phyloP scores from a whole-genome alignment of 2,888 invertebrate genomes.

The Tipula lateralis region DNA sequence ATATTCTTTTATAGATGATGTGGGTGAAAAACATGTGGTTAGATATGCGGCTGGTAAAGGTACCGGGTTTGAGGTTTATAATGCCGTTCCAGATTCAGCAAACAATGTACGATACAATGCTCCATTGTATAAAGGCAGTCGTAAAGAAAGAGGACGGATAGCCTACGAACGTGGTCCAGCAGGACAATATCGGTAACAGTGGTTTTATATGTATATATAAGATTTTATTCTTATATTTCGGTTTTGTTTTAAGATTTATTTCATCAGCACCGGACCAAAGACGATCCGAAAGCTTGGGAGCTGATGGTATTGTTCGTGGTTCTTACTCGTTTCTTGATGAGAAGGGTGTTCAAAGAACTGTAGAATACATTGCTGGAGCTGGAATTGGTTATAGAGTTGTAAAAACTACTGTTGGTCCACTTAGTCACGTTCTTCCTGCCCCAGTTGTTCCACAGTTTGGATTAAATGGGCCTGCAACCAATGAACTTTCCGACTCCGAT shows the following conservation, averaged over 20 bases:
- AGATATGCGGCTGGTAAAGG: constrained; percentile 70
- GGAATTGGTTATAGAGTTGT: constrained; percentile 70
- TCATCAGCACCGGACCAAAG: constrained; percentile 73
- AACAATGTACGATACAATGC: constrained; percentile 60
- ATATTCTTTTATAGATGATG: constrained; percentile 69
- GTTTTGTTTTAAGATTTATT: constrained; percentile 54
- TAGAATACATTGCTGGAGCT: constrained; percentile 74
- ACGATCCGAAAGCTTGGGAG: constrained; percentile 66
- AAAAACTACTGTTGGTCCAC: constrained; percentile 62
- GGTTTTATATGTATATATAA: neutral
- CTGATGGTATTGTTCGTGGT: constrained; percentile 66
- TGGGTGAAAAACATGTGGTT: constrained; percentile 70
- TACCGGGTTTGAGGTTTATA: constrained; percentile 71
- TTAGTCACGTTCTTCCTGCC: constrained; percentile 44
- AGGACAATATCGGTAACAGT: constrained; percentile 56
- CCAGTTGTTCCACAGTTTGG: constrained; percentile 55
- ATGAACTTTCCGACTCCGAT: constrained; percentile 41
- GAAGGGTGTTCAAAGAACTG: constrained; percentile 70
- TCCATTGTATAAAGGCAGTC: constrained; percentile 58
- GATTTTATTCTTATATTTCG: neutral
- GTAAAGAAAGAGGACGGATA: constrained; percentile 60
- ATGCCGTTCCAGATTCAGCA: constrained; percentile 62
- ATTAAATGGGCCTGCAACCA: constrained; percentile 43
- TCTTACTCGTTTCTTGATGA: constrained; percentile 75
- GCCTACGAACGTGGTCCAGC: constrained; percentile 67